Percentiles rank a stretch among this genome's conserved stretches.
Evolutionary conservation across 2,113 vertebrate genomes (phyloP).

Genomic region (Aix galericulata): DNA sequence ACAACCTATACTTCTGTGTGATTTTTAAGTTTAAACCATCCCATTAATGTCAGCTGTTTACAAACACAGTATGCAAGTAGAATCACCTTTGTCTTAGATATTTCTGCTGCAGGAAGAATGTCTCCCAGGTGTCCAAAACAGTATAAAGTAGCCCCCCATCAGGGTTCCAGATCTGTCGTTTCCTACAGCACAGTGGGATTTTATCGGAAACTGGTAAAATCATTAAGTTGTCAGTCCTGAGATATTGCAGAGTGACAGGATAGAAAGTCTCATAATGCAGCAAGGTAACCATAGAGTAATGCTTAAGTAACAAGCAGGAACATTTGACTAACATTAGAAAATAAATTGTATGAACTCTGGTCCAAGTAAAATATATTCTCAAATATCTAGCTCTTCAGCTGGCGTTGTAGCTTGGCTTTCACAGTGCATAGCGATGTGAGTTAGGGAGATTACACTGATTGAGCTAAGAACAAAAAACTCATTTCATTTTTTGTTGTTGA

Average conservation of each 20-base stretch:
- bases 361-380: slow-evolving; percentile 70
- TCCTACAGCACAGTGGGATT: slow-evolving; percentile 78
- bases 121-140: slow-evolving; percentile 73
- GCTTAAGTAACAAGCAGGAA: slow-evolving; percentile 54
- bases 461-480: slow-evolving; percentile 52
- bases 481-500: slow-evolving; percentile 44
- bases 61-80: slow-evolving; percentile 45
- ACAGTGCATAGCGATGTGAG: background rate
- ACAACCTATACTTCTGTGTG: background rate
- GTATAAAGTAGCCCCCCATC: slow-evolving; percentile 72
- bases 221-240: slow-evolving; percentile 85
- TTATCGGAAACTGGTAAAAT: slow-evolving; percentile 86
- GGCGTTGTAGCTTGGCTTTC: slow-evolving; percentile 34
- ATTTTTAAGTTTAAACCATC: background rate
- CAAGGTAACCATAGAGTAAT: slow-evolving; percentile 61
- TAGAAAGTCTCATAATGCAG: slow-evolving; percentile 75
- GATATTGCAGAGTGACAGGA: slow-evolving; percentile 78
- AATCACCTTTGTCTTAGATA: slow-evolving; percentile 61
- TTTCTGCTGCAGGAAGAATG: slow-evolving; percentile 49
- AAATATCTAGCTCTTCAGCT: slow-evolving; percentile 66
- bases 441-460: slow-evolving; percentile 53
- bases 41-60: slow-evolving; percentile 22
- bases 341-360: slow-evolving; percentile 51
- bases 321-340: slow-evolving; percentile 64
- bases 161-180: slow-evolving; percentile 82